phyloP scores from a whole-genome alignment of 2,797 vertebrate species.

The Falco cherrug region DNA sequence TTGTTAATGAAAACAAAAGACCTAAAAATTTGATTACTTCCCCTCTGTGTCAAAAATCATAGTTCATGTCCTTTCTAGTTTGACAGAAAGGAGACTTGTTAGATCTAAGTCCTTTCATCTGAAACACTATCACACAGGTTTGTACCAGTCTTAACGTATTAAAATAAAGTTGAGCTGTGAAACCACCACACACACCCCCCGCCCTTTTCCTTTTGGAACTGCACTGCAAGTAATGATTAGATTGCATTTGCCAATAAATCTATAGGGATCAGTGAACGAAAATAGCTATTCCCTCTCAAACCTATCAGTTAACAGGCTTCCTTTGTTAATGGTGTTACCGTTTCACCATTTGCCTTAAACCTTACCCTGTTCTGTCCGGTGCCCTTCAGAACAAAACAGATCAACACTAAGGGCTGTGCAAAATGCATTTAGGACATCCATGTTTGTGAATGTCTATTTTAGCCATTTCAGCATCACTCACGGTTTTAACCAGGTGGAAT shows the following conservation, averaged over 20 bases:
- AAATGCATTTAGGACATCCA: background rate
- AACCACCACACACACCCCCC: background rate
- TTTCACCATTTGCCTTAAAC: background rate
- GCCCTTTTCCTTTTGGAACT: background rate
- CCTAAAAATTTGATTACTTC: slow-evolving; percentile 71
- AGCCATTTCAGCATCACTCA: background rate
- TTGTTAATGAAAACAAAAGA: slow-evolving; percentile 74
- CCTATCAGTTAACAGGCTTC: background rate
- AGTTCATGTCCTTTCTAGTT: slow-evolving; percentile 51
- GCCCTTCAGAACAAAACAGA: background rate
- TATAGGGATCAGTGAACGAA: slow-evolving; percentile 18
- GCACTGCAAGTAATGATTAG: slow-evolving; percentile 43
- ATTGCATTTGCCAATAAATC: slow-evolving; percentile 57
- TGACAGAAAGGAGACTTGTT: slow-evolving; percentile 47
- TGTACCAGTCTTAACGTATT: background rate
- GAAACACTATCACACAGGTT: background rate
- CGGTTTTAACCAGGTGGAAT: background rate
- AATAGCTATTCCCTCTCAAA: slow-evolving; percentile 19
- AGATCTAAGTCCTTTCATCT: slow-evolving; percentile 33
- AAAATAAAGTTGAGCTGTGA: slow-evolving; percentile 28
- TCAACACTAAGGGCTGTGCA: background rate
- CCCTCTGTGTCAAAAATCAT: slow-evolving; percentile 63
- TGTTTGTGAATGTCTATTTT: background rate
- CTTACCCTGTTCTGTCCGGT: background rate
- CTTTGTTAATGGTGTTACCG: background rate